Conservation (phyloP, 2,888 invertebrate species). For the Crepidodera aurea region DNA sequence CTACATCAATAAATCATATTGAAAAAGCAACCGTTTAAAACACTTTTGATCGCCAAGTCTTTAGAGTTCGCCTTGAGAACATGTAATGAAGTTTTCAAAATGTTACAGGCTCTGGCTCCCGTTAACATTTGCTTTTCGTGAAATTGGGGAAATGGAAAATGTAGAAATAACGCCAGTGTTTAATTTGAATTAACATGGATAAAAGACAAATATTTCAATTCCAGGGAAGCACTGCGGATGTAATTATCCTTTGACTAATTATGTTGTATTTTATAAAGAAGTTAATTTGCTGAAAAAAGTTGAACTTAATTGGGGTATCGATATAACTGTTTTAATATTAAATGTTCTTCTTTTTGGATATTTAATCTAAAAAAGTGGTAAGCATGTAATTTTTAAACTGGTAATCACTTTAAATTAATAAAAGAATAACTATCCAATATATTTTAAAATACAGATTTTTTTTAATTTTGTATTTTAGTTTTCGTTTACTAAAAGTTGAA, state of each 20-base stretch:
- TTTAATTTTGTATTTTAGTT: no score
- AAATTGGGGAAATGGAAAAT: neutral
- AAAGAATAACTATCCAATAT: no score
- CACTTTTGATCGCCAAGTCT: constrained; percentile 32
- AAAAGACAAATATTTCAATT: neutral
- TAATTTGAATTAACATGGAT: neutral
- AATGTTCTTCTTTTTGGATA: no score
- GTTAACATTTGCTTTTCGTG: constrained; percentile 5
- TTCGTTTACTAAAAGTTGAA: no score
- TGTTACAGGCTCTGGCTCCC: neutral
- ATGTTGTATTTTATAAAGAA: neutral
- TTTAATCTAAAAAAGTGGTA: no score
- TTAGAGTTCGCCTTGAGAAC: constrained; percentile 16
- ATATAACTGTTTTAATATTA: no score
- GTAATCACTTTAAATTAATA: no score
- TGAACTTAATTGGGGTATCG: no score
- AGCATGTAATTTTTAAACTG: no score
- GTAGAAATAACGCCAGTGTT: neutral
- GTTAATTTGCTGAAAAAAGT: neutral
- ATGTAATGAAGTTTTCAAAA: constrained; percentile 33
- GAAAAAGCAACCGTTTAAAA: constrained; percentile 37
- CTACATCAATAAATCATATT: constrained; percentile 40
- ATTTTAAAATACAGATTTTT: no score
- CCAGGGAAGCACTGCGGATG: neutral
- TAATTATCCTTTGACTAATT: neutral